Percentiles rank a stretch among this genome's conserved stretches.
Evolutionary conservation across 2,797 vertebrate species (phyloP).

Genomic region (Acanthurus lineatus): DNA sequence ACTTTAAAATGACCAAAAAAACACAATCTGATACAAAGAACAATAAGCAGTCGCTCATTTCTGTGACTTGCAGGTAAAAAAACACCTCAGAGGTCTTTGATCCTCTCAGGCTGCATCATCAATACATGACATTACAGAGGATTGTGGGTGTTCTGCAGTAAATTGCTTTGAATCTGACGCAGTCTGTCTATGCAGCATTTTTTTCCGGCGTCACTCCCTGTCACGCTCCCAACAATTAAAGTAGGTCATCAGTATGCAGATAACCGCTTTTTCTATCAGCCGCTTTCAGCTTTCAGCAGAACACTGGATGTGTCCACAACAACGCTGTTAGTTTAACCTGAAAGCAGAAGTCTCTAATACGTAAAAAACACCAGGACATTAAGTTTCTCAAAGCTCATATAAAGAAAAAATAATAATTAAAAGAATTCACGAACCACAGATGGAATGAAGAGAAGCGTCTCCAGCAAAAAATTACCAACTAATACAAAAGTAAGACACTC

Average conservation of each 20-base stretch:
- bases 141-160: slow-evolving; percentile 18
- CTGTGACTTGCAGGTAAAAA: not conserved
- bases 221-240: slow-evolving; percentile 8
- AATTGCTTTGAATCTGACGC: slow-evolving; percentile 42
- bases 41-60: not conserved
- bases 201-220: too few relatives aligned
- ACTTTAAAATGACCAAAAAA: too few relatives aligned
- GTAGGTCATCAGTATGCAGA: slow-evolving; percentile 33
- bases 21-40: too few relatives aligned
- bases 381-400: not conserved
- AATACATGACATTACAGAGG: slow-evolving; percentile 33
- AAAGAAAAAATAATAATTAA: not conserved
- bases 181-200: not conserved
- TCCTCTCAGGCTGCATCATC: slow-evolving; percentile 1
- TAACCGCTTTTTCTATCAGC: not conserved
- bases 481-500: slow-evolving; percentile 20
- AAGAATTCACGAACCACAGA: not conserved
- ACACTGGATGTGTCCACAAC: not conserved
- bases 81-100: not conserved
- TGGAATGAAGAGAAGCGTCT: not conserved
- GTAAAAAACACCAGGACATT: not conserved
- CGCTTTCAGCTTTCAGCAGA: not conserved
- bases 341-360: not conserved
- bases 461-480: slow-evolving; percentile 8
- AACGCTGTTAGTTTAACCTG: not conserved